Evolutionary conservation across 2,797 vertebrate species (phyloP), one percentile per base, ranked within the genome.

Genomic region (Sebastes cheni): DNA sequence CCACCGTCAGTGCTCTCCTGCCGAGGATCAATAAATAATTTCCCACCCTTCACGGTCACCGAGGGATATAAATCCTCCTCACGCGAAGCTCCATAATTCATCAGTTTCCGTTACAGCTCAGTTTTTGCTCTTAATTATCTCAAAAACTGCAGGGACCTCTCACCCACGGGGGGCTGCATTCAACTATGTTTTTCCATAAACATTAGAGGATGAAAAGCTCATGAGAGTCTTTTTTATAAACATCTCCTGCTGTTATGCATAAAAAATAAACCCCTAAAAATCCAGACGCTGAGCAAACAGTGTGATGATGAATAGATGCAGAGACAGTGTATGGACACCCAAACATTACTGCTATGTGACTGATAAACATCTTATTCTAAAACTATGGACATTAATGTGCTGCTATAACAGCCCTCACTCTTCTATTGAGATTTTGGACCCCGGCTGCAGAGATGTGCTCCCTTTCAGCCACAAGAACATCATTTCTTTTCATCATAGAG

Each of bases 11-110:
- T 65, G 68, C 62, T 56, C 81, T 75, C 80, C 81, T 69, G 68
- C 9, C 5, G 68, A 39, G 23, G 80, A 91, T 93, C 92, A 85
- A 86, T 91, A 86, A 89, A 91, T 92, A 75, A 93, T 93, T 89
- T 86, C 75, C 66, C 60, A 83, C 69, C 84, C 88, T 89, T 83
- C 80, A 84, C 3, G 6, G 54, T 69, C 81, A 88, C 75, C 52
- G 71, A 79, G 32, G 52, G 75, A 83, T 83, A 86, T 89, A 75
- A 80, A 89, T 14, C 70, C 22, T 74, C 62, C 67, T 71, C 66
- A 62, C 27, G 77, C 52, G 67, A n/a, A 36, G 22, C 79, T 89
- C 61, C 66, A 82, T 91, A 76, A 84, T 80, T 87, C 64, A 91
- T 88, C 77, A 32, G 16, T 27, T 78, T 66, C 54, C 20, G 58